A percentile compares a stretch with the other conserved stretches of the same genome.
Conservation (phyloP, 2,113 vertebrate species). For the Notothenia rossii region DNA sequence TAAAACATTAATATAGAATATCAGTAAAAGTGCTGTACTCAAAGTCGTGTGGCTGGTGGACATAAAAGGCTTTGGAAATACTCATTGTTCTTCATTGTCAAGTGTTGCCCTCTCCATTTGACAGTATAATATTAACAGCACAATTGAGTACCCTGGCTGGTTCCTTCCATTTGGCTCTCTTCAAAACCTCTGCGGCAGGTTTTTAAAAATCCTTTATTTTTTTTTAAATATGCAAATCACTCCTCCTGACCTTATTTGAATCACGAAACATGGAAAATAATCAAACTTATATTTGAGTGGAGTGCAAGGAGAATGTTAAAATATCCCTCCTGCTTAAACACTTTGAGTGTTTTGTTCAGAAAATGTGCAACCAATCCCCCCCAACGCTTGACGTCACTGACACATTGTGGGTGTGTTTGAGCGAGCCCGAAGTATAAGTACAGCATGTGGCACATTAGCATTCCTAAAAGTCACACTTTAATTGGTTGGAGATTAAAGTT, state of each 20-base stretch:
- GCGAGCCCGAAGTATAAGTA: conserved; percentile 41
- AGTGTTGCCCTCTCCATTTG: conserved; percentile 61
- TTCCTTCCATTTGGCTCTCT: conserved; percentile 42
- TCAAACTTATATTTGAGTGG: conserved; percentile 29
- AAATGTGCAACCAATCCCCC: neutral
- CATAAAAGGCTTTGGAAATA: conserved; percentile 60
- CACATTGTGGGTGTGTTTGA: conserved; percentile 8
- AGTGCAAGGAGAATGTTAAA: conserved; percentile 3
- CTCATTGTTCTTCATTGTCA: conserved; percentile 70
- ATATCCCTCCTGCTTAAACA: conserved; percentile 5
- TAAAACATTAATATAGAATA: conserved; percentile 46
- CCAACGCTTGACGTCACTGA: neutral
- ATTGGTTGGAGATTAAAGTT: conserved; percentile 83
- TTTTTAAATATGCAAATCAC: conserved; percentile 71
- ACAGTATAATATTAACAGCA: conserved; percentile 67
- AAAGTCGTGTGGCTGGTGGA: conserved; percentile 34
- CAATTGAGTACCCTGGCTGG: conserved; percentile 44
- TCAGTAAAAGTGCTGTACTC: conserved; percentile 48
- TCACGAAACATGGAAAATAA: conserved; percentile 49
- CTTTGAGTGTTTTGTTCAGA: neutral
- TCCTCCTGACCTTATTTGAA: conserved; percentile 61
- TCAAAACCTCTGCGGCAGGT: conserved; percentile 32
- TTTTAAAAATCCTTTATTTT: conserved; percentile 39
- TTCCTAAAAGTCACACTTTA: conserved; percentile 82
- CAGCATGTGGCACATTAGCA: conserved; percentile 73